These are phyloP conservation scores for Macquaria ambigua DNA, from an alignment of 2,113 vertebrate species.

Conservation along the genomic window DNA sequence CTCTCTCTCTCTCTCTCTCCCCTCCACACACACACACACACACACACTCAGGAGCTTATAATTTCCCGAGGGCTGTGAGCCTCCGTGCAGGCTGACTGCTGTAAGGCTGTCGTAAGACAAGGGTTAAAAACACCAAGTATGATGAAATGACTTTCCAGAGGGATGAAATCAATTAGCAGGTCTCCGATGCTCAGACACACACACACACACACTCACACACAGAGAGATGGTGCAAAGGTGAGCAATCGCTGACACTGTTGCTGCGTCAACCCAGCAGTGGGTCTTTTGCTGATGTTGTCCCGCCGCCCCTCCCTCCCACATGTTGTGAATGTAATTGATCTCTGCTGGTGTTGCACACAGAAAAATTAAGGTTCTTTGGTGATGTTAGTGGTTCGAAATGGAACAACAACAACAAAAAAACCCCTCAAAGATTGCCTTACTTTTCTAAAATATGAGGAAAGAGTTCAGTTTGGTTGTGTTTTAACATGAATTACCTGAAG, in stretches of 20 bases:
- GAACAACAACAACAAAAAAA: background rate
- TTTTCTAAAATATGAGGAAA: background rate
- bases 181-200: background rate
- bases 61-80: conserved; percentile 59
- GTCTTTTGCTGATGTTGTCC: conserved; percentile 22
- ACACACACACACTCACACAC: conserved; percentile 10
- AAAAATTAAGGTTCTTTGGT: background rate
- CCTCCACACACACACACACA: conserved; percentile 25
- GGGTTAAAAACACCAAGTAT: conserved; percentile 84
- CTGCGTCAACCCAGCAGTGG: conserved; percentile 52
- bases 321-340: conserved; percentile 17
- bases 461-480: background rate
- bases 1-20: background rate
- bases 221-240: conserved; percentile 73
- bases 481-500: background rate
- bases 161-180: conserved; percentile 85
- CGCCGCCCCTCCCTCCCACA: background rate
- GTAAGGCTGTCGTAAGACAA: conserved; percentile 75
- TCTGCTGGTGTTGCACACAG: conserved; percentile 16
- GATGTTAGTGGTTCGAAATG: background rate
- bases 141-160: conserved; percentile 84
- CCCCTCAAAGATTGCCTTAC: background rate
- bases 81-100: conserved; percentile 60
- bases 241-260: conserved; percentile 67
- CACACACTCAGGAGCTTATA: conserved; percentile 25